Evolutionary conservation across 2,113 vertebrate species (phyloP).

Genomic region (Pycnonotus jocosus): DNA sequence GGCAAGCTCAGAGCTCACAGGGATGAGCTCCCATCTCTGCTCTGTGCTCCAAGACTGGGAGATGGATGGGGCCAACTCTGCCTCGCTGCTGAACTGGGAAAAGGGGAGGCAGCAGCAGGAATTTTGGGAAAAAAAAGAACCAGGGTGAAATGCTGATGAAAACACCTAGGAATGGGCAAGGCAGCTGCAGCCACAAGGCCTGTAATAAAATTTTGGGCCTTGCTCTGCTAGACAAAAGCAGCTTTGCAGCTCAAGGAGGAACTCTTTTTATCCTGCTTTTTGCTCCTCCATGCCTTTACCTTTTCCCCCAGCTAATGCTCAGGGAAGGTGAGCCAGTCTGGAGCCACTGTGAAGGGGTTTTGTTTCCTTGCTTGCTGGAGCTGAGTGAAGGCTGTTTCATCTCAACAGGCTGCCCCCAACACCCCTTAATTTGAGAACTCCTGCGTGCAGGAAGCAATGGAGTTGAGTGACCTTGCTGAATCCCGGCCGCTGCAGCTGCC

Average conservation of each 20-base stretch:
- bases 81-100: fast-evolving
- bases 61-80: neutral
- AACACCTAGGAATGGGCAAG: neutral
- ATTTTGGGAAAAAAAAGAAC: neutral
- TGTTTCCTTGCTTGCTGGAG: neutral
- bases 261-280: neutral
- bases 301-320: neutral
- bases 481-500: neutral
- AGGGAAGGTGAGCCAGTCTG: neutral
- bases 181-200: neutral
- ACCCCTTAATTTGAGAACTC: slow-evolving; percentile 56
- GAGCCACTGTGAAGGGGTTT: neutral
- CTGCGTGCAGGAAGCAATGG: slow-evolving; percentile 34
- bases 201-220: neutral
- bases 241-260: neutral
- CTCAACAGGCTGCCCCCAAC: slow-evolving; percentile 33
- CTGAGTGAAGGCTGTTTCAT: slow-evolving; percentile 26
- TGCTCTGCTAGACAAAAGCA: neutral
- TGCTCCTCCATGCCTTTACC: neutral
- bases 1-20: neutral
- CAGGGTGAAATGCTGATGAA: neutral
- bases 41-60: neutral
- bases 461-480: slow-evolving; percentile 58
- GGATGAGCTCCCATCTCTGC: neutral
- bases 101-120: neutral